phyloP scores from a whole-genome alignment of 2,888 invertebrate species.

The Lycia hirtaria region DNA sequence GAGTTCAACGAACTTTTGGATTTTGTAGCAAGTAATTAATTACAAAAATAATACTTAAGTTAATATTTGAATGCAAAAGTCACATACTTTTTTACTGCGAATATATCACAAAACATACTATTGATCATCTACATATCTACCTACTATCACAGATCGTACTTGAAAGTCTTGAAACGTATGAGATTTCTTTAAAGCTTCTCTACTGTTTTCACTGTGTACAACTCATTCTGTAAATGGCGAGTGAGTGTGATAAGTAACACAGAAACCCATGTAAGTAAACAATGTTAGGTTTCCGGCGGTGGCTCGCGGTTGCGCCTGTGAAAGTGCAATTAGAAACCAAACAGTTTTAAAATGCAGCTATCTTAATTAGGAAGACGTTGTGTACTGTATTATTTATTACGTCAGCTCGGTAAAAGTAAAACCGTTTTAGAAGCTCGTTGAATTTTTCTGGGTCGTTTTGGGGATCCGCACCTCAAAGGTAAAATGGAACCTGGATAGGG shows the following conservation, averaged over 20 bases:
- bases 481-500: no score
- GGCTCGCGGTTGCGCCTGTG: conserved; percentile 44
- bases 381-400: conserved; percentile 32
- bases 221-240: conserved; percentile 41
- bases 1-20: no score
- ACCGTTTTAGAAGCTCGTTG: neutral
- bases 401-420: conserved; percentile 30
- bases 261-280: conserved; percentile 69
- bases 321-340: conserved; percentile 40
- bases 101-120: no score
- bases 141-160: no score
- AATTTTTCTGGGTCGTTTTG: neutral
- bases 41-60: no score
- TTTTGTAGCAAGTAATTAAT: no score
- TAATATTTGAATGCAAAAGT: no score
- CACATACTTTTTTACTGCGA: no score
- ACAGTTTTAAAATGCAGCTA: conserved; percentile 25
- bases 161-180: no score
- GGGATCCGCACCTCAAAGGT: no score
- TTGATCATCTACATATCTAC: no score
- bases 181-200: neutral
- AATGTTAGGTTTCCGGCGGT: conserved; percentile 58
- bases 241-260: conserved; percentile 50
- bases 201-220: conserved; percentile 8
- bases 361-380: conserved; percentile 34